Base-by-base conservation (phyloP, 2,888 invertebrate genomes). In the Cancer borealis region DNA sequence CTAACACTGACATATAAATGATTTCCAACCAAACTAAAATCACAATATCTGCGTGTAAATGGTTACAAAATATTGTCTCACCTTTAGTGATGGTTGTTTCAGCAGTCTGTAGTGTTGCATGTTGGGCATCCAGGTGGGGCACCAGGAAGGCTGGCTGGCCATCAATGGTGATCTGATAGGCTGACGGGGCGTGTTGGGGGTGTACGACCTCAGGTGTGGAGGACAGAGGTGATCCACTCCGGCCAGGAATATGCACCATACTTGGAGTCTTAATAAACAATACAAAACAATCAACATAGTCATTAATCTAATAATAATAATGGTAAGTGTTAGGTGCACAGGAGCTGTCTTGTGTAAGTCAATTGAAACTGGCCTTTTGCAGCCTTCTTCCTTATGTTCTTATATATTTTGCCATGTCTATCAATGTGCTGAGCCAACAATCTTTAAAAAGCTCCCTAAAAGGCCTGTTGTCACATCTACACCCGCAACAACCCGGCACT, bases 111-210 rank as follows among this genome's bases (percentile, higher is more conserved):
- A 92, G 49, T 46, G 30, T 10, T 30, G 92, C n/a, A 54, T 92
- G 93, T 6, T 88, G 91, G n/a, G 60, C 60, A 46, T 91, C 91
- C 5, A 94, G 89, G 39, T 92, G 89, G 46, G 94, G 94, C 91
- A 94, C 10, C 8, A 94, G 84, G 60, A 94, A 92, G 46, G 94
- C 91, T n/a, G 94, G 94, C 89, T 94, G 94, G 26, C 94, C 94
- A 66, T 94, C 91, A 39, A 94, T 94, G 30, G 94, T 94, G 14
- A 94, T 94, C 45, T 94, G 92, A 60, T 92, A 94, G 17, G 94
- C 92, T 10, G 94, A 94, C 0, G 93, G n/a, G 10, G 45, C 92
- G 46, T 60, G 93, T 73, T 91, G 91, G 46, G 8, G 60, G 92
- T 10, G 88, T 47, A 30, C 84, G 14, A 2, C 47, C 39, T 17